phyloP scores from a whole-genome alignment of 2,888 invertebrate species.

The Melolontha melolontha region DNA sequence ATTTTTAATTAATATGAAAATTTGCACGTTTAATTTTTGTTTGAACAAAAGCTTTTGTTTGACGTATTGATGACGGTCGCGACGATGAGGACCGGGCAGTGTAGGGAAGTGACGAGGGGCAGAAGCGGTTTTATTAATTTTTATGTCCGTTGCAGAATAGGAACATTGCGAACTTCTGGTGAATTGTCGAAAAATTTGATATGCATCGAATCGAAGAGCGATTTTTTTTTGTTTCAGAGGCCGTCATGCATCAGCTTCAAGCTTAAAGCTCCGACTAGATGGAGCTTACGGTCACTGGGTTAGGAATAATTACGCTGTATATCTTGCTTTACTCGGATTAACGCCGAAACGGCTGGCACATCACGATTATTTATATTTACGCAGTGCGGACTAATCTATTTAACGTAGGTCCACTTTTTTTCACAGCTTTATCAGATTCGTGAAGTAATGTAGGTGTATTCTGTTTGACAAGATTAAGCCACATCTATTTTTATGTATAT shows the following conservation, averaged over 20 bases:
- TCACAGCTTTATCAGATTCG: not conserved
- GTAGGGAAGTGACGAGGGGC: constrained; percentile 14
- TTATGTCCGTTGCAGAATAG: constrained; percentile 5
- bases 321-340: constrained; percentile 63
- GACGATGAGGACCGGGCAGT: constrained; percentile 29
- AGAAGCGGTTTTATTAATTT: constrained; percentile 39
- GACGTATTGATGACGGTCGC: constrained; percentile 49
- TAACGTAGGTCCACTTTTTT: constrained; percentile 6
- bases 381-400: constrained; percentile 34
- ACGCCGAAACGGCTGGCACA: constrained; percentile 49
- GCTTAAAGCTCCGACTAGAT: constrained; percentile 56
- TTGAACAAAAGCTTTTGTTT: constrained; percentile 50
- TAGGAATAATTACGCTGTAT: constrained; percentile 62
- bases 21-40: constrained; percentile 60
- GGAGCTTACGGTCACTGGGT: constrained; percentile 59
- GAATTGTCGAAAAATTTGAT: constrained; percentile 38
- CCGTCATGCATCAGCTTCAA: constrained; percentile 55
- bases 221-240: constrained; percentile 57
- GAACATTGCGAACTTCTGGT: constrained; percentile 12
- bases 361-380: constrained; percentile 50
- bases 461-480: too few relatives aligned
- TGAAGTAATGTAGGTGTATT: too few relatives aligned
- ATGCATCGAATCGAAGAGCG: constrained; percentile 29
- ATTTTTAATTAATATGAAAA: constrained; percentile 67
- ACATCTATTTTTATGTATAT: too few relatives aligned